Conservation (phyloP, 2,888 invertebrate genomes). For the Ceraclea dissimilis region DNA sequence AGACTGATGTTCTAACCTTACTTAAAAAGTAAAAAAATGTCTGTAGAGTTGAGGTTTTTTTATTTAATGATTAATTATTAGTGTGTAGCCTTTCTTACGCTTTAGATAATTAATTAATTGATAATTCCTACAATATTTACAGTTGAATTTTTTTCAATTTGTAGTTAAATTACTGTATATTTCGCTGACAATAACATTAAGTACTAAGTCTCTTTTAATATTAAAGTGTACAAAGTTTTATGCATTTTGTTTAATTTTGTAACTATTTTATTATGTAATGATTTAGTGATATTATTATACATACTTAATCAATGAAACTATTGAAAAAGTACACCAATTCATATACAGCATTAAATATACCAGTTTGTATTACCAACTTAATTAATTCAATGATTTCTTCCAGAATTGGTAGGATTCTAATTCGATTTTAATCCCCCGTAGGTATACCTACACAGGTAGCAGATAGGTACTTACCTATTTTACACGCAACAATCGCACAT, state of each 20-base stretch:
- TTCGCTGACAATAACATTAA: constrained; percentile 17
- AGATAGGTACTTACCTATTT: no score
- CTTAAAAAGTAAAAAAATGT: constrained; percentile 7
- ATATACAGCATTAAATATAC: no score
- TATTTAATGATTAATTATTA: background rate
- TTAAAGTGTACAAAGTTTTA: background rate
- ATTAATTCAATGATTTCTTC: no score
- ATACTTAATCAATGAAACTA: no score
- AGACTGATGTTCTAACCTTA: constrained; percentile 14
- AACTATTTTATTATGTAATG: background rate
- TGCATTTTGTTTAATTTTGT: constrained; percentile 3
- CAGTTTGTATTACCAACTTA: no score
- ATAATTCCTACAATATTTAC: background rate
- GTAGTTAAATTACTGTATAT: constrained; percentile 6
- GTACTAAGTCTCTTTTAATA: background rate
- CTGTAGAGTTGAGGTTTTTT: constrained; percentile 1
- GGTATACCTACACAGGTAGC: no score
- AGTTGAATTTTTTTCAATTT: background rate
- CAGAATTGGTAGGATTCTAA: no score
- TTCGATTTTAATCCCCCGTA: no score
- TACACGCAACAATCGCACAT: no score
- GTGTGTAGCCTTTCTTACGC: background rate
- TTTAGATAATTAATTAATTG: background rate
- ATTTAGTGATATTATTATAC: no score
- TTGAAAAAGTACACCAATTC: no score